Conservation (phyloP, 2,113 vertebrate species). For the Amblyopsis rosae region DNA sequence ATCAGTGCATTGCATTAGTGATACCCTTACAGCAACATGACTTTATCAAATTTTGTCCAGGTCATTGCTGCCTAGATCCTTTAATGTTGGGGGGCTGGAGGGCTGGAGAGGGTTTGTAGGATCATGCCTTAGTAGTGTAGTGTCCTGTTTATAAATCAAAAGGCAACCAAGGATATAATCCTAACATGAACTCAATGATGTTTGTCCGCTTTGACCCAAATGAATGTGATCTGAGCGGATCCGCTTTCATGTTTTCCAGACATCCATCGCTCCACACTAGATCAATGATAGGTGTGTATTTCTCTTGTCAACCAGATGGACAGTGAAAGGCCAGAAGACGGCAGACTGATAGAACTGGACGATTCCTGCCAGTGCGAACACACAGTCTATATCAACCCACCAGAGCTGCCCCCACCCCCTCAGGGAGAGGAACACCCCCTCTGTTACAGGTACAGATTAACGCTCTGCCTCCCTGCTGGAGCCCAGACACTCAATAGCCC, state of each 20-base stretch:
- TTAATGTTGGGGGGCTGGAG: conserved; percentile 5
- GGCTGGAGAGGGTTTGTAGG: conserved; percentile 20
- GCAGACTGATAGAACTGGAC: conserved; percentile 92
- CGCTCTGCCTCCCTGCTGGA: neutral
- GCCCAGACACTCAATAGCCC: too few species aligned
- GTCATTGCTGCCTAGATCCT: conserved; percentile 58
- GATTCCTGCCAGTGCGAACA: conserved; percentile 96
- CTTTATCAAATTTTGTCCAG: conserved; percentile 50
- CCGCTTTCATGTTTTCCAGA: conserved; percentile 7
- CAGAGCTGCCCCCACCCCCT: conserved; percentile 90
- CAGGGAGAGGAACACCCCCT: conserved; percentile 90
- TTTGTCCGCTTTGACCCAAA: conserved; percentile 34
- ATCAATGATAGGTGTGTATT: conserved; percentile 33
- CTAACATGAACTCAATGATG: neutral
- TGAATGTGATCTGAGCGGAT: conserved; percentile 20
- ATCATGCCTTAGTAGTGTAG: conserved; percentile 15
- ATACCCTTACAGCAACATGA: conserved; percentile 34
- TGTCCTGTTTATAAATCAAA: too few species aligned
- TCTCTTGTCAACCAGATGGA: conserved; percentile 82
- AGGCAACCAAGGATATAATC: too few species aligned
- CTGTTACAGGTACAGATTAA: conserved; percentile 85
- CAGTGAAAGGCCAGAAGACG: conserved; percentile 86
- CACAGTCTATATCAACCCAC: conserved; percentile 96
- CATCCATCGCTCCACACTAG: neutral
- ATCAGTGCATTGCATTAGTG: conserved; percentile 39